A percentile compares a stretch with the other conserved stretches of the same genome.
phyloP scores from a whole-genome alignment of 2,888 invertebrate genomes.

The Nomada fabriciana region DNA sequence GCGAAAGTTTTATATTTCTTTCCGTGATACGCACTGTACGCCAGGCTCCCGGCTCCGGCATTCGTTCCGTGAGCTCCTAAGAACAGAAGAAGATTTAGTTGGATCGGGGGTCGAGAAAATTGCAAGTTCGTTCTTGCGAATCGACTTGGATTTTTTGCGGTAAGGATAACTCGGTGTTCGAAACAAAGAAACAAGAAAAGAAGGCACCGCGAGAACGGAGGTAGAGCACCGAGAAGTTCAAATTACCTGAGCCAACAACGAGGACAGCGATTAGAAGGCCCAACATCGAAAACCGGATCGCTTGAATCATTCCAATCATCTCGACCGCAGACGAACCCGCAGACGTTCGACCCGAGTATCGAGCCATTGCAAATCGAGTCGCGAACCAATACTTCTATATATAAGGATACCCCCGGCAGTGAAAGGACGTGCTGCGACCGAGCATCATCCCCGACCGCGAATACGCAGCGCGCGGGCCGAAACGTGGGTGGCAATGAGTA shows the following conservation, averaged over 20 bases:
- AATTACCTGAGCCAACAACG: constrained; percentile 47
- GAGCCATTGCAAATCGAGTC: constrained; percentile 39
- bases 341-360: constrained; percentile 18
- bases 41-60: neutral
- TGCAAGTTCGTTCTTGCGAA: too few relatives aligned
- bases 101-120: too few relatives aligned
- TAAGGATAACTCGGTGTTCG: too few relatives aligned
- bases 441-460: constrained; percentile 37
- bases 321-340: neutral
- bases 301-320: constrained; percentile 1
- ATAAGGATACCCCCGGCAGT: constrained; percentile 65
- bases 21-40: constrained; percentile 41
- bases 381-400: constrained; percentile 56
- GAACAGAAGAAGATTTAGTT: neutral
- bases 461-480: neutral
- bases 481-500: constrained; percentile 59
- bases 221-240: neutral
- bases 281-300: neutral
- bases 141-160: too few relatives aligned
- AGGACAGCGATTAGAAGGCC: constrained; percentile 18
- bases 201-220: neutral
- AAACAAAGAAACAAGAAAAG: neutral
- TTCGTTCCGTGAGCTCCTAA: constrained; percentile 17
- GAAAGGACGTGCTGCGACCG: constrained; percentile 53
- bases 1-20: neutral